Percentiles rank a stretch among this genome's conserved stretches.
Evolutionary conservation across 2,113 vertebrate genomes (phyloP).

Genomic region (Agelaius tricolor): DNA sequence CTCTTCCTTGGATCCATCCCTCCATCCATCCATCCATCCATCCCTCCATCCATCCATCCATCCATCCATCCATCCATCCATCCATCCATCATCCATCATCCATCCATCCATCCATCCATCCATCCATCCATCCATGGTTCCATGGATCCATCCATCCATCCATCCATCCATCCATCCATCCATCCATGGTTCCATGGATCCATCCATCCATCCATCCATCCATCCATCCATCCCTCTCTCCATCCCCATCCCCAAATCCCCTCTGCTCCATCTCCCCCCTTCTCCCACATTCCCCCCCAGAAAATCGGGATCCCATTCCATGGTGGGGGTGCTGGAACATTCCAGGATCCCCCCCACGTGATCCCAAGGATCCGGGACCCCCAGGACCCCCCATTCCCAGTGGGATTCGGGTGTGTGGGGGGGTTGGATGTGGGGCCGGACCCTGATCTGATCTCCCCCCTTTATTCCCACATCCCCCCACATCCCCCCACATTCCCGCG

Average conservation of each 20-base stretch:
- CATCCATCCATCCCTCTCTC: too few species aligned
- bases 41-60: background rate
- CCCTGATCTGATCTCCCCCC: background rate
- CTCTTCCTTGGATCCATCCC: background rate
- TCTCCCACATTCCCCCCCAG: background rate
- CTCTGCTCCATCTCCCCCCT: background rate
- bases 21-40: too few species aligned
- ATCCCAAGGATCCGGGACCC: background rate
- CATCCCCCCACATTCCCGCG: accelerated
- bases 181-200: too few species aligned
- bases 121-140: too few species aligned
- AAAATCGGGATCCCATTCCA: background rate
- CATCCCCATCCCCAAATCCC: background rate
- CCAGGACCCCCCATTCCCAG: background rate
- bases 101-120: background rate
- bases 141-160: too few species aligned
- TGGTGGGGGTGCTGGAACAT: accelerated
- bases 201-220: too few species aligned
- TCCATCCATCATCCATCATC: background rate
- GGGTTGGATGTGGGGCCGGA: background rate
- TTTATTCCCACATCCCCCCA: background rate
- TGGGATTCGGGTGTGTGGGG: too few species aligned
- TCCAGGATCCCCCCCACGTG: accelerated
- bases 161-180: too few species aligned
- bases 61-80: background rate